Base-by-base conservation (phyloP, 2,888 invertebrate species). In the Eubasilissa splendida region DNA sequence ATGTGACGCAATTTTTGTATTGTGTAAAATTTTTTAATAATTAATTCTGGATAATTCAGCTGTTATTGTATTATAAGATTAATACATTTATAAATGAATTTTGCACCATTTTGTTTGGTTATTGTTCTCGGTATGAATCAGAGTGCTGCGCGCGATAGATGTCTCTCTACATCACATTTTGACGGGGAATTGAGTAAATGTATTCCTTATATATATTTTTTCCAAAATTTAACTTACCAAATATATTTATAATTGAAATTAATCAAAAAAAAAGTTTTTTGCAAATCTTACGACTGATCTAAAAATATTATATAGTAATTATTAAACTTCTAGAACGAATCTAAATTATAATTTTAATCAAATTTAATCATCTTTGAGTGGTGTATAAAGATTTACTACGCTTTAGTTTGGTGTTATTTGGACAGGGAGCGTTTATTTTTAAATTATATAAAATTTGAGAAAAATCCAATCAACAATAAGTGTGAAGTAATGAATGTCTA, bases 161-260 rank as follows among this genome's bases (percentile, higher is more conserved):
- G 42, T 42, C 42, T 42, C 42, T 42, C 42, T 42, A 42, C 7
- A 42, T 42, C 42, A 42, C 42, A 42, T 42, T 22, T 42, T 42
- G 42, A 42, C 42, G 42, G 42, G 42, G 42, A 42, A 42, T 42
- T 7, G 42, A 42, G 42, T 42, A 42, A 42, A 42, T 7, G 42
- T 42, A 42, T 7, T 42, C 42, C 42, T 42, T 7, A 42, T 42
- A 42, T 70, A 52, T 73, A 54, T 73, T 58, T 56, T 73, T 73
- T 73, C 71, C 71, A 73, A 73, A 73, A 73, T 73, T 73, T 73
- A 56, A 56, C 56, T 56, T 73, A 73, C 71, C 71, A 73, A 73
- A 73, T 73, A 73, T 73, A 73, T 73, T 73, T 73, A 73, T 73
- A 73, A 58, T 42, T 73, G 71, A 73, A 73, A 73, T 73, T 73